Conservation (phyloP, 2,797 vertebrate species). For the Pantherophis vulpinus region DNA sequence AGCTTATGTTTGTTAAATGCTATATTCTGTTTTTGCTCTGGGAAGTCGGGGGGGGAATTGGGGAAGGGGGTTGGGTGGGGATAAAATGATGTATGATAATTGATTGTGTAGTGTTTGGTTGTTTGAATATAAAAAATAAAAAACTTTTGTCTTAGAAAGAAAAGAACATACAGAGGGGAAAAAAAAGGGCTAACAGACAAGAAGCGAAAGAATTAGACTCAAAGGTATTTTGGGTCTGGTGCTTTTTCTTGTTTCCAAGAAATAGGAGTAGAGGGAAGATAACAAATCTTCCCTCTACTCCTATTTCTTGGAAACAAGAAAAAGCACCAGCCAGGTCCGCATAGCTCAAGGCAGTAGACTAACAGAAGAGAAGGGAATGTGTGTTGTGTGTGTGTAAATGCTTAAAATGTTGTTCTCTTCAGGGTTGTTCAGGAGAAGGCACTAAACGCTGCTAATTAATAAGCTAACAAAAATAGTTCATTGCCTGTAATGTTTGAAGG, state of each 20-base stretch:
- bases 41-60: no score
- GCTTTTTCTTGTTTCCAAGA: no score
- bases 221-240: not conserved
- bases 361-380: not conserved
- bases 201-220: not conserved
- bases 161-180: not conserved
- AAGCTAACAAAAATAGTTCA: conserved; percentile 27
- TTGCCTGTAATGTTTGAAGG: conserved; percentile 3
- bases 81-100: no score
- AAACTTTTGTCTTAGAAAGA: not conserved
- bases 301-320: not conserved
- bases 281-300: not conserved
- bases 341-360: not conserved
- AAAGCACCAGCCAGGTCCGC: not conserved
- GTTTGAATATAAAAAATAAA: no score
- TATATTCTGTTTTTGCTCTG: no score
- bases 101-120: no score
- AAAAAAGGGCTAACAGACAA: not conserved
- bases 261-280: not conserved
- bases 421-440: not conserved
- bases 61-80: no score
- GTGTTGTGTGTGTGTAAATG: not conserved
- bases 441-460: not conserved
- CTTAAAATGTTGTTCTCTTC: not conserved
- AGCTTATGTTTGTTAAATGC: no score